phyloP scores from a whole-genome alignment of 2,113 vertebrate species.

The Castor canadensis region DNA sequence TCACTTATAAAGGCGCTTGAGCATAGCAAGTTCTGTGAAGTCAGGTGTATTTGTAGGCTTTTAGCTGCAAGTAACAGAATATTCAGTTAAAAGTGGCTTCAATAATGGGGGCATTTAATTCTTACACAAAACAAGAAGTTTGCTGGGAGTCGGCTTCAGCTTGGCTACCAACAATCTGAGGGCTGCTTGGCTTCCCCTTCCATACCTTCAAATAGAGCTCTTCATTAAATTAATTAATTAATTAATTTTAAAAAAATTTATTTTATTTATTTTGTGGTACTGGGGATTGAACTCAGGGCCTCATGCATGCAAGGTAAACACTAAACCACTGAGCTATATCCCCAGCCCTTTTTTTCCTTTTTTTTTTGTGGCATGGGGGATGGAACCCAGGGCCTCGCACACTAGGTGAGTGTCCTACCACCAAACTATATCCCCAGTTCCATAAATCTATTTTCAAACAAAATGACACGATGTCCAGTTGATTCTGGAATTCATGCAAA shows the following conservation, averaged over 20 bases:
- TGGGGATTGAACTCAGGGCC: too few species aligned
- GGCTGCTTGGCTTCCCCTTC: background rate
- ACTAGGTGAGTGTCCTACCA: background rate
- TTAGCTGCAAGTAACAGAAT: background rate
- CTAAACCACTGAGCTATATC: too few species aligned
- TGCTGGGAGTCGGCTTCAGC: background rate
- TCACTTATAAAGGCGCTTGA: background rate
- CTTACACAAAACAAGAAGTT: background rate
- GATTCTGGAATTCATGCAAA: background rate
- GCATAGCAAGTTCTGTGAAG: background rate
- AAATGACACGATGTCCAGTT: background rate
- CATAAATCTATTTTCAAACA: constrained; percentile 10
- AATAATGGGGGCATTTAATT: background rate
- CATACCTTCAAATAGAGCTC: background rate
- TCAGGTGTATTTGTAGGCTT: background rate
- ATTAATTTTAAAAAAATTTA: too few species aligned
- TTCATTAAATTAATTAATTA: background rate
- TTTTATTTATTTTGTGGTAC: too few species aligned
- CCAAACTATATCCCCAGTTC: background rate
- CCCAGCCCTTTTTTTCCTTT: too few species aligned
- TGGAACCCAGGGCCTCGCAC: background rate
- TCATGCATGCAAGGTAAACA: too few species aligned
- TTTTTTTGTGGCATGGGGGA: background rate
- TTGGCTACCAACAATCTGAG: background rate
- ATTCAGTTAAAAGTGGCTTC: background rate